Evolutionary conservation across 2,113 vertebrate species (phyloP).

Genomic region (Xenopus laevis): DNA sequence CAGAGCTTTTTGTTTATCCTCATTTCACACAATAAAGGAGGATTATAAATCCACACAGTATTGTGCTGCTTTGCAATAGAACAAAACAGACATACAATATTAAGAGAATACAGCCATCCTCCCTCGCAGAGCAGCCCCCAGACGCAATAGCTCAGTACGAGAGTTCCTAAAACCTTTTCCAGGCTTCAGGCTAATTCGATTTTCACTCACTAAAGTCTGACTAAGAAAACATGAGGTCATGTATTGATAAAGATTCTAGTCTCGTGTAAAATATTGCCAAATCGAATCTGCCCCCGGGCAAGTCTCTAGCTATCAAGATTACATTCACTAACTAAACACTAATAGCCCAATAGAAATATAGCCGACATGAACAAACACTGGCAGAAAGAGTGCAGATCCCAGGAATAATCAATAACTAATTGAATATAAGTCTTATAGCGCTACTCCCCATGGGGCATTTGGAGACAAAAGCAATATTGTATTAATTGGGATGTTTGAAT

Average conservation of each 20-base stretch:
- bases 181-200: neutral
- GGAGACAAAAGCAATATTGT: neutral
- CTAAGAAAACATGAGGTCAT: too few relatives aligned
- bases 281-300: neutral
- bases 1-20: too few relatives aligned
- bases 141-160: neutral
- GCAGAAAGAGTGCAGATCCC: neutral
- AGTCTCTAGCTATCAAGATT: neutral
- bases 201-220: neutral
- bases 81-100: neutral
- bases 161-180: neutral
- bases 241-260: neutral
- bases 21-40: too few relatives aligned
- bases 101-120: neutral
- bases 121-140: neutral
- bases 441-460: neutral
- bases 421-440: neutral
- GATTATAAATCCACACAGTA: too few relatives aligned
- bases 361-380: neutral
- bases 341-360: neutral
- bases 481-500: neutral
- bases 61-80: too few relatives aligned
- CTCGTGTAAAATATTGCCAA: neutral
- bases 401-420: neutral
- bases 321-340: neutral